phyloP scores from a whole-genome alignment of 2,888 invertebrate species.

The Eupithecia dodoneata region DNA sequence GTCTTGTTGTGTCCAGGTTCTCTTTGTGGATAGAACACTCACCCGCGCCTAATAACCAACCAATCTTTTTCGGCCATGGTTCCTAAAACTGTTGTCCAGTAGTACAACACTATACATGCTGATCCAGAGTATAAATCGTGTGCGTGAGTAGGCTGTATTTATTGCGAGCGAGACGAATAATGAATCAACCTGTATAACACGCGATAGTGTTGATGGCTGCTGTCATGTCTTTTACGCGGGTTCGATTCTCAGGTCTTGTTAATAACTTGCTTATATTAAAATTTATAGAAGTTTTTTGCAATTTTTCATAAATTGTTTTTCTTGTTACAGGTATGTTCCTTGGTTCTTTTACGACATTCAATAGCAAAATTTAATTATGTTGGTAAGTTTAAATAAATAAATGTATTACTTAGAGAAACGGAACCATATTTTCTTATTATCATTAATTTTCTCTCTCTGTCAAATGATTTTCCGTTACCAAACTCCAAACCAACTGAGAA shows the following conservation, averaged over 20 bases:
- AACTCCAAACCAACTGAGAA: not conserved
- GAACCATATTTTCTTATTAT: not conserved
- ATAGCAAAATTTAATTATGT: not conserved
- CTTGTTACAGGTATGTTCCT: slow-evolving; percentile 35
- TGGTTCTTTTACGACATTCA: not conserved
- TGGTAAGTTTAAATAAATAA: not conserved
- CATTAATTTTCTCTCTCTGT: not conserved
- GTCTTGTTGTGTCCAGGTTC: not conserved
- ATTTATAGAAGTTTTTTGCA: not conserved
- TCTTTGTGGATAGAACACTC: not conserved
- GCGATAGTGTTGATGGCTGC: slow-evolving; percentile 59
- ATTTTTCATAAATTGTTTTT: slow-evolving; percentile 12
- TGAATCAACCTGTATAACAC: slow-evolving; percentile 61
- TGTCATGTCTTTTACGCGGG: slow-evolving; percentile 28
- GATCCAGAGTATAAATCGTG: slow-evolving; percentile 58
- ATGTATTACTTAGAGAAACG: not conserved
- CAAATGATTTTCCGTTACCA: not conserved
- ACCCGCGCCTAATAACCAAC: not conserved
- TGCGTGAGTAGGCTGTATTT: slow-evolving; percentile 60
- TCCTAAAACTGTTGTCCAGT: slow-evolving; percentile 19
- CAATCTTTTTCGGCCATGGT: slow-evolving; percentile 21
- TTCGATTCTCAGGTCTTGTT: slow-evolving; percentile 28
- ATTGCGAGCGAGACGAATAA: slow-evolving; percentile 53
- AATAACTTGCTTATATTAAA: not conserved
- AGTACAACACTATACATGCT: slow-evolving; percentile 45